Conservation (phyloP, 2,888 invertebrate species). For the Elegia similella region DNA sequence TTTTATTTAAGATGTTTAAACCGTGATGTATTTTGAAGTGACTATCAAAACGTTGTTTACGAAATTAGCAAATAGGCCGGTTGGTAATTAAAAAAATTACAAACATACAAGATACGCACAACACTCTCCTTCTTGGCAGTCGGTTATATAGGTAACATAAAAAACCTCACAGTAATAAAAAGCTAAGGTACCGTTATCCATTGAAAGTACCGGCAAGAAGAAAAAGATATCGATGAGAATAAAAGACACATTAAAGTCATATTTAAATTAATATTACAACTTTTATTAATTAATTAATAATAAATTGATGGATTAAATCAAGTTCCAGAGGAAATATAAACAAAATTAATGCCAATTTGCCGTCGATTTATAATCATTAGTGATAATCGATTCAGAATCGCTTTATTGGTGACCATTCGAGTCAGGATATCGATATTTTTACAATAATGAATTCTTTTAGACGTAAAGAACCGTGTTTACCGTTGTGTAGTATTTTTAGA, state of each 20-base stretch:
- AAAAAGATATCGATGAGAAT: not conserved
- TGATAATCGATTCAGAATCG: constrained; percentile 5
- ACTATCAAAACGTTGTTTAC: too few species aligned
- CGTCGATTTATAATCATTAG: constrained; percentile 9
- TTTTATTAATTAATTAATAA: constrained; percentile 1
- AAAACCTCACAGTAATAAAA: too few species aligned
- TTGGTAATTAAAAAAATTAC: too few species aligned
- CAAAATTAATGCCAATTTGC: constrained; percentile 5
- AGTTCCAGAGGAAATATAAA: constrained; percentile 1
- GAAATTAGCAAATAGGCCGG: too few species aligned
- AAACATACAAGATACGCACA: too few species aligned
- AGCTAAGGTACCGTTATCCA: too few species aligned
- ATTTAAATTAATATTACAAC: not conserved
- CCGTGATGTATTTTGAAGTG: too few species aligned
- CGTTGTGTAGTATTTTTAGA: not conserved
- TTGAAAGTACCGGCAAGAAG: not conserved
- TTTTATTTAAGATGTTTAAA: too few species aligned
- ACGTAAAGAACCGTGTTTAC: not conserved
- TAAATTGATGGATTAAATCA: constrained; percentile 1
- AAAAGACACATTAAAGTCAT: not conserved
- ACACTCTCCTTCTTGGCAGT: too few species aligned
- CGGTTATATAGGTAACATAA: too few species aligned
- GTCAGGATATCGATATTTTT: constrained; percentile 4
- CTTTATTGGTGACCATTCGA: constrained; percentile 3
- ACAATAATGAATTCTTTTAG: not conserved